Evolutionary conservation across 2,888 invertebrate genomes (phyloP).

Genomic region (Lasioglossum malachurum): DNA sequence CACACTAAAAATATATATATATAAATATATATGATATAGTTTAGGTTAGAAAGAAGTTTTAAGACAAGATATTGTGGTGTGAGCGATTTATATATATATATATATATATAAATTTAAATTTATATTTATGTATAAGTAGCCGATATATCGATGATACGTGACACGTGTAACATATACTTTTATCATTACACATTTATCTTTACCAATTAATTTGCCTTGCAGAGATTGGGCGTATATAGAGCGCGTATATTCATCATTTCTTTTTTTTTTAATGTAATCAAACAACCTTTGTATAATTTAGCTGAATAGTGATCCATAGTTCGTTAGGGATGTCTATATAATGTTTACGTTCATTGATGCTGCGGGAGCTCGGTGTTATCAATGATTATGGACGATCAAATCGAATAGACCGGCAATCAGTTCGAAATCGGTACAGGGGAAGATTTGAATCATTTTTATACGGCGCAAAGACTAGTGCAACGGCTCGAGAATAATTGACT

Average conservation of each 20-base stretch:
- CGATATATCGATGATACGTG: slow-evolving; percentile 53
- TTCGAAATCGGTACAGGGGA: background rate
- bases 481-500: slow-evolving; percentile 67
- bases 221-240: slow-evolving; percentile 61
- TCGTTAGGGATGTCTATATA: slow-evolving; percentile 71
- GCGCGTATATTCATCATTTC: slow-evolving; percentile 63
- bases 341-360: slow-evolving; percentile 63
- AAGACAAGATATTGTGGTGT: background rate
- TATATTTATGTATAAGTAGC: slow-evolving; percentile 46
- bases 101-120: slow-evolving; percentile 38
- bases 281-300: slow-evolving; percentile 77
- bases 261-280: slow-evolving; percentile 70
- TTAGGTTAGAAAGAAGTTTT: background rate
- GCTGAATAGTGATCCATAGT: slow-evolving; percentile 73
- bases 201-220: slow-evolving; percentile 65
- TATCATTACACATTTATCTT: slow-evolving; percentile 62
- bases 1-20: slow-evolving; percentile 54
- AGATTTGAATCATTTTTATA: slow-evolving; percentile 29
- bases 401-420: background rate
- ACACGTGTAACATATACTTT: slow-evolving; percentile 70
- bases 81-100: background rate
- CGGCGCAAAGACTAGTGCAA: slow-evolving; percentile 74
- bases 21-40: background rate
- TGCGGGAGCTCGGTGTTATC: slow-evolving; percentile 64
- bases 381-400: slow-evolving; percentile 26